Conservation (phyloP, 2,797 vertebrate genomes). For the Holocentrus rufus region DNA sequence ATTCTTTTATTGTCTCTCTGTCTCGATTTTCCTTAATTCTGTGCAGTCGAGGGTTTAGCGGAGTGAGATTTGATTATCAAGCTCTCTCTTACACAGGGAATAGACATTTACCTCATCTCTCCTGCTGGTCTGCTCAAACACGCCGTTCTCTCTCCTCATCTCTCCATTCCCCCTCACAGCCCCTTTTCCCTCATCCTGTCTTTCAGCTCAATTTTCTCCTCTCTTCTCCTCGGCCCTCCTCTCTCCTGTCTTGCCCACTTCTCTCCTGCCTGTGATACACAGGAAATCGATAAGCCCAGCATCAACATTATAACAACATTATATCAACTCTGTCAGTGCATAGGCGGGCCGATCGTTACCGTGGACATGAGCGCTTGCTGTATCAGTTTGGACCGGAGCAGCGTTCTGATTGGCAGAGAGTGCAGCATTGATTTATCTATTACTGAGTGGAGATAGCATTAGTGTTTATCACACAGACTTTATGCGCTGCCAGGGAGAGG, state of each 20-base stretch:
- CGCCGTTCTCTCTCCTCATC: constrained; percentile 3
- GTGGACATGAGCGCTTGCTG: constrained; percentile 38
- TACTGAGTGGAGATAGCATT: constrained; percentile 59
- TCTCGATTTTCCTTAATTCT: constrained; percentile 51
- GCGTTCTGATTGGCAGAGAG: constrained; percentile 68
- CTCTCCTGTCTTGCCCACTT: not conserved
- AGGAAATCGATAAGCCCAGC: constrained; percentile 58
- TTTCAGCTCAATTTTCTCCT: not conserved
- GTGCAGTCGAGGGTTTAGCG: constrained; percentile 51
- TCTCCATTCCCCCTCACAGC: not conserved
- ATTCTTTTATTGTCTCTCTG: constrained; percentile 49
- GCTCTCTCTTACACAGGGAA: constrained; percentile 32
- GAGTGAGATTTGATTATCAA: constrained; percentile 51
- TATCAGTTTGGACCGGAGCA: constrained; percentile 59
- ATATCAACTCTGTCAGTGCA: constrained; percentile 59
- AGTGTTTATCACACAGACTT: constrained; percentile 63
- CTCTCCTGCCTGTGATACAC: constrained; percentile 25
- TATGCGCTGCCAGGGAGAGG: constrained; percentile 56
- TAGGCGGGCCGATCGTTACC: constrained; percentile 55
- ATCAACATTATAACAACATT: constrained; percentile 68
- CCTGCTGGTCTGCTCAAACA: not conserved
- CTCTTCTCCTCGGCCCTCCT: not conserved
- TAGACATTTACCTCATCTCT: constrained; percentile 19
- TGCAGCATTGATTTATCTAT: constrained; percentile 67
- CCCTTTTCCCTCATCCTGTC: not conserved